Evolutionary conservation across 2,113 vertebrate genomes (phyloP).

Genomic region (Colistium nudipinnis): DNA sequence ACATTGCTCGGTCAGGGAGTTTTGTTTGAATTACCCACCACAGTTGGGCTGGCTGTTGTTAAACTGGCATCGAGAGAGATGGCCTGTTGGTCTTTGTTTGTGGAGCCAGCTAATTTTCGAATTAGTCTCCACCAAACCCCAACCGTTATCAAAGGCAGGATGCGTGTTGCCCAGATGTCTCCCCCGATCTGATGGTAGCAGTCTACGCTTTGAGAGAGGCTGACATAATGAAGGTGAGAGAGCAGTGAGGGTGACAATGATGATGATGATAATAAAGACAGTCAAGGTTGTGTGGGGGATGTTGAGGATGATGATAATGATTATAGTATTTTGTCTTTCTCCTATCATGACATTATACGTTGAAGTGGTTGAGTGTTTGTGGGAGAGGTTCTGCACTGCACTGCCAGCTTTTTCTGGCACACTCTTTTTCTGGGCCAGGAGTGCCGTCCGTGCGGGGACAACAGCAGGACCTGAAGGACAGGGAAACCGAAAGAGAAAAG

Average conservation of each 20-base stretch:
- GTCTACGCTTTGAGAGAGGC: neutral
- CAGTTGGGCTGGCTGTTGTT: conserved; percentile 12
- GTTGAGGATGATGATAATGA: conserved; percentile 5
- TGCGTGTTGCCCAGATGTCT: conserved; percentile 68
- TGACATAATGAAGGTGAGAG: neutral
- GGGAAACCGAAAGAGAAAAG: neutral
- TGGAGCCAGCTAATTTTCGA: conserved; percentile 65
- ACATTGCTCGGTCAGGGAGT: neutral
- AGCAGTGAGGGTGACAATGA: neutral
- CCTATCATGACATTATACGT: neutral
- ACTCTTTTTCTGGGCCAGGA: no score
- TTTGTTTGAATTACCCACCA: neutral
- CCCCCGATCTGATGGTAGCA: neutral
- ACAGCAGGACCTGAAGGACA: conserved; percentile 13
- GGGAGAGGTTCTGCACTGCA: neutral
- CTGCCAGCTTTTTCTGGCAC: neutral
- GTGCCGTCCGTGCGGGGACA: conserved; percentile 22
- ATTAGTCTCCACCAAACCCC: conserved; percentile 51
- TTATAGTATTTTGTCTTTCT: conserved; percentile 6
- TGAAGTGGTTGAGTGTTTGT: conserved; percentile 20
- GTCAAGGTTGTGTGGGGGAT: neutral
- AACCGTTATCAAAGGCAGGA: conserved; percentile 26
- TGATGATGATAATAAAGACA: conserved; percentile 2
- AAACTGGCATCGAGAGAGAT: conserved; percentile 34
- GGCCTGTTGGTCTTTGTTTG: conserved; percentile 57